phyloP scores from a whole-genome alignment of 2,797 vertebrate species.

The Bufotes viridis region DNA sequence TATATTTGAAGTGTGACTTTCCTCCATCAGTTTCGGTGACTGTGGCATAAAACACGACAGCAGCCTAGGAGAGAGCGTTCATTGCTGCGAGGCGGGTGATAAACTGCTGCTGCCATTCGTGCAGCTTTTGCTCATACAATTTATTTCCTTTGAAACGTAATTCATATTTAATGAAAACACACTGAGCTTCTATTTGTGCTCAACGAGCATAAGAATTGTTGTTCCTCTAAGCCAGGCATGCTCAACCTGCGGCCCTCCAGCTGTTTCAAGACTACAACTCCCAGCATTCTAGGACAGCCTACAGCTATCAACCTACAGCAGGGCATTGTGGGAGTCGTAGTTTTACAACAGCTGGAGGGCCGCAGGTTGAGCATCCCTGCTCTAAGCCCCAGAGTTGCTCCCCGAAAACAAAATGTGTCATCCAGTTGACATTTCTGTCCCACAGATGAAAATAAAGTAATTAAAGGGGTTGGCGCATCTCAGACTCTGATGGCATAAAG shows the following conservation, averaged over 20 bases:
- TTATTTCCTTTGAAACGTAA: slow-evolving; percentile 29
- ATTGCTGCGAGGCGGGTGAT: slow-evolving; percentile 28
- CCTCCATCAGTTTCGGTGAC: not conserved
- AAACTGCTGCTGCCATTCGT: slow-evolving; percentile 19
- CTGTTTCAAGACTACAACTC: too few relatives aligned
- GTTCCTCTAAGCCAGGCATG: not conserved
- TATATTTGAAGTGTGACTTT: not conserved
- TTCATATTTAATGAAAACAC: slow-evolving; percentile 48
- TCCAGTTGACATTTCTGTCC: not conserved
- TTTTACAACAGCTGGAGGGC: too few relatives aligned
- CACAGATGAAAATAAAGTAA: not conserved
- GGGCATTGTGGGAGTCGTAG: too few relatives aligned
- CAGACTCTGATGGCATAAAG: too few relatives aligned
- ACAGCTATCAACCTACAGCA: too few relatives aligned
- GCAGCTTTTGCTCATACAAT: slow-evolving; percentile 4
- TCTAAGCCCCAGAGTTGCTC: not conserved
- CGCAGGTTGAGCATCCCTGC: too few relatives aligned
- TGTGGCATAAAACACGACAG: slow-evolving; percentile 4
- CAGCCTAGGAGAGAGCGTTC: not conserved
- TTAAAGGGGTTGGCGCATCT: not conserved
- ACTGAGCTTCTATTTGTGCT: not conserved
- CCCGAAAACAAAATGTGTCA: not conserved
- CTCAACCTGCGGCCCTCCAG: too few relatives aligned
- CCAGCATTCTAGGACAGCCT: too few relatives aligned
- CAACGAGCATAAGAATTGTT: not conserved